Conservation (phyloP, 2,797 vertebrate genomes). For the Clarias laeviceps region DNA sequence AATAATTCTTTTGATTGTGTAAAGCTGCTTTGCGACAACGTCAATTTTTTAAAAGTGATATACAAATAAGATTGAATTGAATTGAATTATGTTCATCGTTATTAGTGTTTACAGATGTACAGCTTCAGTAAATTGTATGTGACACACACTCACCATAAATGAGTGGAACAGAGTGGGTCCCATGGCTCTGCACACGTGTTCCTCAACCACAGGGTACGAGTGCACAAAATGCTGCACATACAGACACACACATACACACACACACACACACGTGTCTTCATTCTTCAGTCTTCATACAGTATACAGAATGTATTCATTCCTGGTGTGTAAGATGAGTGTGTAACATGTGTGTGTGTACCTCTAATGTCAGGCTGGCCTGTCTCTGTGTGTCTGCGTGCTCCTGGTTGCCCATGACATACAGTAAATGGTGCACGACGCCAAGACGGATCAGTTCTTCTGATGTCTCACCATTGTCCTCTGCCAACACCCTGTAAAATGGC, state of each 20-base stretch:
- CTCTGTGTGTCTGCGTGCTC: constrained; percentile 80
- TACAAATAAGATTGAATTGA: too few species aligned
- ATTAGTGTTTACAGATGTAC: too few species aligned
- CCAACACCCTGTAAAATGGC: constrained; percentile 72
- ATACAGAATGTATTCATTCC: too few species aligned
- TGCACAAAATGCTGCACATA: constrained; percentile 76
- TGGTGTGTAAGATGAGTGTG: neutral
- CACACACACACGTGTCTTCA: neutral
- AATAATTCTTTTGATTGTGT: too few species aligned
- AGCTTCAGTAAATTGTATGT: neutral
- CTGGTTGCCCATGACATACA: constrained; percentile 79
- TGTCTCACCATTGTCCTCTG: constrained; percentile 65
- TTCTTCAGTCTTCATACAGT: too few species aligned
- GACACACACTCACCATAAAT: constrained; percentile 73
- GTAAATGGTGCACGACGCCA: constrained; percentile 75
- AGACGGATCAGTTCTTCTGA: constrained; percentile 78
- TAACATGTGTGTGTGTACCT: constrained; percentile 66
- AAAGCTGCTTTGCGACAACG: too few species aligned
- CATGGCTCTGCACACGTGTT: constrained; percentile 68
- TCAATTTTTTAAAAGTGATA: too few species aligned
- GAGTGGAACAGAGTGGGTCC: constrained; percentile 76
- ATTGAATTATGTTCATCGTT: too few species aligned
- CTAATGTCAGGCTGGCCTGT: constrained; percentile 79
- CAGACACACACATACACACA: constrained; percentile 1
- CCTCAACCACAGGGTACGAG: constrained; percentile 71